phyloP scores from a whole-genome alignment of 2,113 vertebrate genomes.

The Peromyscus leucopus region DNA sequence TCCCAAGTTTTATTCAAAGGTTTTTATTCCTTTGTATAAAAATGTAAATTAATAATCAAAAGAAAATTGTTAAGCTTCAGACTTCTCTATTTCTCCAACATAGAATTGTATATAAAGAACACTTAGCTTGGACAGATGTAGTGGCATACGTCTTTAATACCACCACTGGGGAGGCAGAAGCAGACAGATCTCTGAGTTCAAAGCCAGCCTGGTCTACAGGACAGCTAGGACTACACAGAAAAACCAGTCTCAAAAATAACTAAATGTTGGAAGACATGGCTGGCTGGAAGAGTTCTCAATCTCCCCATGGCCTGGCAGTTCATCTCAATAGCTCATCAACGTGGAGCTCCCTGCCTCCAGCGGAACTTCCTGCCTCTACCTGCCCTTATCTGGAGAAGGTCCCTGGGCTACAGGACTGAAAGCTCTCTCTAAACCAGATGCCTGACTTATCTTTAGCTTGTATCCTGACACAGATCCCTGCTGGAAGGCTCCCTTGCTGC shows the following conservation, averaged over 20 bases:
- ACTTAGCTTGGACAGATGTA: not conserved
- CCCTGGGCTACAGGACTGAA: too few species aligned
- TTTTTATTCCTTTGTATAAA: slow-evolving; percentile 39
- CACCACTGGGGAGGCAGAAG: not conserved
- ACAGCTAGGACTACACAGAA: not conserved
- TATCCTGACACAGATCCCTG: too few species aligned
- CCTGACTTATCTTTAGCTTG: too few species aligned
- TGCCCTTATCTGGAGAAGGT: too few species aligned
- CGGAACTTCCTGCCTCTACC: too few species aligned
- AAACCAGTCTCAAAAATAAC: not conserved
- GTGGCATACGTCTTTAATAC: not conserved
- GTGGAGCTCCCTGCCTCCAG: too few species aligned
- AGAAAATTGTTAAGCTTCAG: not conserved
- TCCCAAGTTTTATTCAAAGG: slow-evolving; percentile 14
- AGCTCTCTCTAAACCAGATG: too few species aligned
- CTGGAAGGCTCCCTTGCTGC: too few species aligned
- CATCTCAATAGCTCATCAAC: too few species aligned
- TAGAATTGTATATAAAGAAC: not conserved
- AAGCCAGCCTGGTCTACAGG: not conserved
- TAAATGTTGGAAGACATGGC: too few species aligned
- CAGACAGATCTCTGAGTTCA: not conserved
- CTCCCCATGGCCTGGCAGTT: too few species aligned
- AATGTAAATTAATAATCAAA: slow-evolving; percentile 13
- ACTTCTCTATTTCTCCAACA: slow-evolving; percentile 27
- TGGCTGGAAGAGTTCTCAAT: too few species aligned